A percentile compares a stretch with the other conserved stretches of the same genome.
These are phyloP conservation scores for Corythornis cristatus DNA, from an alignment of 2,113 vertebrate species.

Conservation along the genomic window DNA sequence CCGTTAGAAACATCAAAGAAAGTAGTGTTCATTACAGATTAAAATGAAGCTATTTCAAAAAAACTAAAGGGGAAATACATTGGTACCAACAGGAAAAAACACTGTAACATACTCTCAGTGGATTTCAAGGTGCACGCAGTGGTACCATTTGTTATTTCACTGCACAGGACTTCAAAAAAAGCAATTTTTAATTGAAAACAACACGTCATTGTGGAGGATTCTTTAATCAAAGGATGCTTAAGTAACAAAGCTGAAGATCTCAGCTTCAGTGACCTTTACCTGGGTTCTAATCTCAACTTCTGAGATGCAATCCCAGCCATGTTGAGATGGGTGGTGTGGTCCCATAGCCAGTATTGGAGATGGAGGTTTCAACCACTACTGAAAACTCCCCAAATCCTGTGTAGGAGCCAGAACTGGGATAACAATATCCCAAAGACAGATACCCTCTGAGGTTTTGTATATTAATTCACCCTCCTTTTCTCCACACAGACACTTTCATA, in stretches of 20 bases:
- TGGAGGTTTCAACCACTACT: background rate
- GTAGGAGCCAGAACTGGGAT: slow-evolving; percentile 18
- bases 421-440: slow-evolving; percentile 14
- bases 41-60: slow-evolving; percentile 5
- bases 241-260: background rate
- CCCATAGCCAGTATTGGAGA: background rate
- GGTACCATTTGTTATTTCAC: background rate
- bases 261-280: background rate
- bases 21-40: background rate
- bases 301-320: background rate
- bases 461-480: background rate
- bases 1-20: slow-evolving; percentile 52
- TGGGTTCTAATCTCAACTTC: background rate
- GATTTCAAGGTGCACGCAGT: background rate
- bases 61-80: slow-evolving; percentile 11
- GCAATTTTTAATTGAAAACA: background rate
- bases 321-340: rapidly evolving
- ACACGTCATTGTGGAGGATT: background rate
- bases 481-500: background rate
- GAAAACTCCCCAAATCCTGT: background rate
- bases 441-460: background rate
- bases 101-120: background rate
- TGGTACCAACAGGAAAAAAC: slow-evolving; percentile 26
- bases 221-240: background rate
- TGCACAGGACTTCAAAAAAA: background rate